Base-by-base conservation (phyloP, 1,140 invertebrate species). In the Polyergus mexicanus region DNA sequence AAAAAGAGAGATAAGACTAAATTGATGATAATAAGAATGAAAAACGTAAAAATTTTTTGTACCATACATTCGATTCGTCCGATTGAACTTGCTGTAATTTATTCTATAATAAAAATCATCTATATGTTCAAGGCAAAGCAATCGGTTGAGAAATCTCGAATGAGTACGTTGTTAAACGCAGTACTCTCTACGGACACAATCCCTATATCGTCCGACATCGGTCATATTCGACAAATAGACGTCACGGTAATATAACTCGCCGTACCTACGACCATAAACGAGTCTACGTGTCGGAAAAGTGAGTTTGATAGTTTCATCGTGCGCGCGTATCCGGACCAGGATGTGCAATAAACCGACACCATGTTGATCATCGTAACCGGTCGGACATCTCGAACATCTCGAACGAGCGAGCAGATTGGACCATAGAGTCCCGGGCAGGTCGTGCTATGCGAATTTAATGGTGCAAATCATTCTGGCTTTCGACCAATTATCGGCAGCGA, bases 381-480 rank as follows among this genome's bases (percentile, higher is more conserved):
- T 41, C 62, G 66, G 63, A 86, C 66, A 86, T 56, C 62, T 89
- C 85, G 78, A 80, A 86, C 66, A 86, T 56, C 62, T 89, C 85
- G 78, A 80, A 72, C 83, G 66, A 80, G 47, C 16, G 47, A 69
- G 68, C 54, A 63, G 54, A 58, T 38, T 16, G 22, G 63, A 86
- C n/a, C n/a, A 54, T 54, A 80, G 84, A 51, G 47, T 78, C 71
- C 28, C 54, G 56, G 41, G 19, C 63, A 56, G 54, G 25, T 77
- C 54, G 58, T 74, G 75, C 16, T 63, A 58, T 65, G 22, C 44
- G 38, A 87, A 87, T 90, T 89, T 89, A 89, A 90, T 84, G 75
- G 85, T 85, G 89, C 89, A 81, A 90, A 89, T 90, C 80, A 85
- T 90, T 86, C 63, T 62, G 58, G 63, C 80, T 89, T 85, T 90